These are phyloP conservation scores for Xylocopa sonorina DNA, from an alignment of 1,140 invertebrate species.

Conservation along the genomic window DNA sequence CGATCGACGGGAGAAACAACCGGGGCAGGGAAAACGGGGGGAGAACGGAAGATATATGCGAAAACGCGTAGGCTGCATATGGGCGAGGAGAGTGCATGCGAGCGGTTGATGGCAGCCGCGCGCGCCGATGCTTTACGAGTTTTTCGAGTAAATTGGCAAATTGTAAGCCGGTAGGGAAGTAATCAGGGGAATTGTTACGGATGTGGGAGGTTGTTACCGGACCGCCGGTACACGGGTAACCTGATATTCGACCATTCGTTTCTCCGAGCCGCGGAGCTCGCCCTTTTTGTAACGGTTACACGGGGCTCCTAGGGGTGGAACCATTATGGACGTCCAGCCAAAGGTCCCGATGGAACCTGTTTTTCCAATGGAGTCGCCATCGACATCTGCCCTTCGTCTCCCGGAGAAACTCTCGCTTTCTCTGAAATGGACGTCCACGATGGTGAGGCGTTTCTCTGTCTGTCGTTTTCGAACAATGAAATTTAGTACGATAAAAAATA, in stretches of 20 bases:
- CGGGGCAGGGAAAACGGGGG: background rate
- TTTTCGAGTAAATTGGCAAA: slow-evolving; percentile 78
- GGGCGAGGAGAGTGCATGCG: slow-evolving; percentile 37
- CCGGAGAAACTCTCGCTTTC: slow-evolving; percentile 26
- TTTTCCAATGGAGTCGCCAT: slow-evolving; percentile 51
- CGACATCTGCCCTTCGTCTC: slow-evolving; percentile 55
- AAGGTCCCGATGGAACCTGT: slow-evolving; percentile 56
- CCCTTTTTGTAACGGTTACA: slow-evolving; percentile 43
- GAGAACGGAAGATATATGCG: slow-evolving; percentile 44
- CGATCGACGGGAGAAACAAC: slow-evolving; percentile 22
- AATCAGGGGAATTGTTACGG: slow-evolving; percentile 79
- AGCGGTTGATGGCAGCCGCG: slow-evolving; percentile 33
- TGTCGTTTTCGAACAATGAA: background rate
- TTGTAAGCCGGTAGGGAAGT: slow-evolving; percentile 72
- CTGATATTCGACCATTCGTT: slow-evolving; percentile 70
- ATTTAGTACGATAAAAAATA: too few relatives aligned
- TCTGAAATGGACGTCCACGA: background rate
- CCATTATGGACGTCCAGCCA: slow-evolving; percentile 41
- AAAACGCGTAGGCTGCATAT: slow-evolving; percentile 65
- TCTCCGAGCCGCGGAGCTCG: slow-evolving; percentile 38
- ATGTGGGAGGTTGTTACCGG: slow-evolving; percentile 75
- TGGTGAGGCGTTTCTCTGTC: slow-evolving; percentile 4
- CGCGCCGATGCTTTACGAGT: slow-evolving; percentile 71
- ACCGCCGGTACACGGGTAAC: slow-evolving; percentile 71
- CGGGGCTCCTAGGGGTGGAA: slow-evolving; percentile 45